These are phyloP conservation scores for Ochropacha duplaris DNA, from an alignment of 2,888 invertebrate species.

Conservation along the genomic window DNA sequence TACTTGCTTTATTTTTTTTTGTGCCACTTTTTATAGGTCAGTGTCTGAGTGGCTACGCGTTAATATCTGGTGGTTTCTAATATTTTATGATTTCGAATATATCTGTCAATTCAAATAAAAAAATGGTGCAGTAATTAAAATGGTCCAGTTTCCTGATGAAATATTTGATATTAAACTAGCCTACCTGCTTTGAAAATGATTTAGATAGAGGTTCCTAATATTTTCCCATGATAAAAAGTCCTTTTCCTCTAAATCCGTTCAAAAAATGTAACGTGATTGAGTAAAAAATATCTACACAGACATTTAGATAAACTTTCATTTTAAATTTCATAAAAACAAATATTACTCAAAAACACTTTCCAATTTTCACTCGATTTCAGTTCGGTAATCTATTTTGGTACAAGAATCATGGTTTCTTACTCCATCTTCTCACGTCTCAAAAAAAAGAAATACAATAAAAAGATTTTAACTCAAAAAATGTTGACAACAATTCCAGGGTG, in stretches of 20 bases:
- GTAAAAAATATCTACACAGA: no score
- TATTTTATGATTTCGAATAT: neutral
- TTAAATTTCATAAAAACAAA: no score
- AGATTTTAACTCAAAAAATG: conserved; percentile 18
- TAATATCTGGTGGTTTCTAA: neutral
- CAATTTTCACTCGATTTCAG: no score
- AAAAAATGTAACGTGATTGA: no score
- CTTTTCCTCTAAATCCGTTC: no score
- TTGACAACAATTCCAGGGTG: conserved; percentile 25
- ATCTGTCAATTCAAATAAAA: neutral
- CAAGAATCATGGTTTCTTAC: no score
- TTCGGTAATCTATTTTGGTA: neutral
- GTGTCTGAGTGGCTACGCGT: neutral
- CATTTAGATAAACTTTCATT: no score
- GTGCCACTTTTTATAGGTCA: neutral
- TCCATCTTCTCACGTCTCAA: no score
- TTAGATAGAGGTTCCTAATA: no score
- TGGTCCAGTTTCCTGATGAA: neutral
- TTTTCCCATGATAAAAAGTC: no score
- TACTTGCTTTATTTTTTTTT: conserved; percentile 17
- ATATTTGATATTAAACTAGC: neutral
- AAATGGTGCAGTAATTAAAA: neutral
- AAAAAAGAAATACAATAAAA: no score
- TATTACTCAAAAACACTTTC: no score
- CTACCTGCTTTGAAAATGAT: neutral